phyloP scores from a whole-genome alignment of 1,140 invertebrate genomes.

The Mizuhopecten yessoensis region DNA sequence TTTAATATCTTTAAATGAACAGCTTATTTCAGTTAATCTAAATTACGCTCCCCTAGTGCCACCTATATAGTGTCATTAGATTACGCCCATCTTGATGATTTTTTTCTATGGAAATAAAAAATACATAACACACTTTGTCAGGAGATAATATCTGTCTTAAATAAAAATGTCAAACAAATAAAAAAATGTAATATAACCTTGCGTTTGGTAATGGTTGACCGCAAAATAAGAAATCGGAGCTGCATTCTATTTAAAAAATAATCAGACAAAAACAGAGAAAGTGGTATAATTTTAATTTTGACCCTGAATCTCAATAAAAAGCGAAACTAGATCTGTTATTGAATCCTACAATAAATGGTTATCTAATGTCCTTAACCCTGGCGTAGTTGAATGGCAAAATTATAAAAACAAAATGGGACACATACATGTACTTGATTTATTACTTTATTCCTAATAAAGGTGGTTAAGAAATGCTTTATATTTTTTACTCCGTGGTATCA shows the following conservation, averaged over 20 bases:
- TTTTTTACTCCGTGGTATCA: too few species aligned
- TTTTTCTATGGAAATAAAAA: constrained; percentile 3
- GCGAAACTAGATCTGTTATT: not conserved
- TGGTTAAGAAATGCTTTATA: too few species aligned
- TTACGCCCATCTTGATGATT: not conserved
- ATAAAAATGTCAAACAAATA: not conserved
- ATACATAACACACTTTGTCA: not conserved
- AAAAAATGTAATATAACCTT: not conserved
- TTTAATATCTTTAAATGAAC: not conserved
- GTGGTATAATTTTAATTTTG: not conserved
- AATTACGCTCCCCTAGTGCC: not conserved
- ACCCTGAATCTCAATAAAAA: not conserved
- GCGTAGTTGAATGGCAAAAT: too few species aligned
- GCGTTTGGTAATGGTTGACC: not conserved
- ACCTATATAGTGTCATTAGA: not conserved
- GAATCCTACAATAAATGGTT: not conserved
- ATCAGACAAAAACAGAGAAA: not conserved
- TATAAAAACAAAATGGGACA: too few species aligned
- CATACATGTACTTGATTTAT: too few species aligned
- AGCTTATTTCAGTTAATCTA: not conserved
- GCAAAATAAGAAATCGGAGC: not conserved
- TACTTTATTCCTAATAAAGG: too few species aligned
- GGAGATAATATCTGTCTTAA: not conserved
- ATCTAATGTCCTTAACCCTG: too few species aligned
- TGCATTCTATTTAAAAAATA: not conserved